Evolutionary conservation across 2,797 vertebrate species (phyloP).

Genomic region (Sciurus vulgaris): DNA sequence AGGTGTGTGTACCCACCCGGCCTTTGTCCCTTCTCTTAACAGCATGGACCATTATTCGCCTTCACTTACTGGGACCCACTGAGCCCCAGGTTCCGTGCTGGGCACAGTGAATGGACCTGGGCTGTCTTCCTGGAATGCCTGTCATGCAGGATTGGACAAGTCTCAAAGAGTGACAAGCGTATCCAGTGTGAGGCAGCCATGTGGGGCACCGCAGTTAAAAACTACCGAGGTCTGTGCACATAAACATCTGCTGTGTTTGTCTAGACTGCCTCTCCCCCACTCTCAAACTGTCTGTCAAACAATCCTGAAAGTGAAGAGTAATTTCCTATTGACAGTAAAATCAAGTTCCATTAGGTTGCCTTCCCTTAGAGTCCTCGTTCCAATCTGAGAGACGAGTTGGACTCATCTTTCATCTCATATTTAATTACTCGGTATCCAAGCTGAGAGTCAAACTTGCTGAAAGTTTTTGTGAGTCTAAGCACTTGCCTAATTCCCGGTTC

Average conservation of each 20-base stretch:
- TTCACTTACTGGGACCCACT: background rate
- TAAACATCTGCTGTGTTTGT: background rate
- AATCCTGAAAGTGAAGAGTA: background rate
- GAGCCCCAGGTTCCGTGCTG: accelerated
- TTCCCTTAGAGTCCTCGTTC: background rate
- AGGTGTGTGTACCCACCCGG: no score
- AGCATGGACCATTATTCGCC: no score
- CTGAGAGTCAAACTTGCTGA: conserved; percentile 74
- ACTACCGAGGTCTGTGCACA: background rate
- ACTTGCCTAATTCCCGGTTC: conserved; percentile 81
- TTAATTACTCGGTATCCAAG: conserved; percentile 77
- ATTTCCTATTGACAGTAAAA: background rate
- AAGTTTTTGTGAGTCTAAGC: conserved; percentile 78
- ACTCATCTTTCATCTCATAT: conserved; percentile 75
- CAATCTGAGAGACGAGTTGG: conserved; percentile 42
- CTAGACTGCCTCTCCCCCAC: background rate
- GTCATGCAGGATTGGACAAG: background rate
- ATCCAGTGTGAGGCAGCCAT: accelerated
- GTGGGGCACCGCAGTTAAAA: background rate
- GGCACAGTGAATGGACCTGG: accelerated
- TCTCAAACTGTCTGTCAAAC: background rate
- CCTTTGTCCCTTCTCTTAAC: background rate
- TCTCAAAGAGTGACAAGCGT: background rate
- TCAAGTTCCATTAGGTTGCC: background rate
- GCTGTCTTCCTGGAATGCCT: background rate